These are phyloP conservation scores for Trachelus stipa DNA, from an alignment of 2,888 invertebrate genomes.

Conservation along the genomic window DNA sequence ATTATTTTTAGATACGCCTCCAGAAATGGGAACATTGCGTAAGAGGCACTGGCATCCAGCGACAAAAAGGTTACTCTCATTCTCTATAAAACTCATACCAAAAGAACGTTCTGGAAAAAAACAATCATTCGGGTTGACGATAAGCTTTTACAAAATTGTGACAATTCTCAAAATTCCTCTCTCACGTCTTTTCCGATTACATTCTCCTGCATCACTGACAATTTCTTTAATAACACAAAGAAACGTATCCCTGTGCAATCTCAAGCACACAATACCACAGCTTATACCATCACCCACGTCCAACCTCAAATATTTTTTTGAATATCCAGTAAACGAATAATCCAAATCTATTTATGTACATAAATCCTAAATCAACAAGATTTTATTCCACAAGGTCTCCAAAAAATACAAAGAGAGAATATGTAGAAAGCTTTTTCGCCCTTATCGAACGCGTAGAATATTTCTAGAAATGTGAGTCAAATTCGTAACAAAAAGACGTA, in stretches of 20 bases:
- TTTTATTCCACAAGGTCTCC: background rate
- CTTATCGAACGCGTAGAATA: background rate
- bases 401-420: background rate
- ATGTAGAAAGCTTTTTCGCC: background rate
- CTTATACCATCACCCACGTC: background rate
- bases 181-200: background rate
- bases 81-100: background rate
- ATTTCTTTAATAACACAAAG: background rate
- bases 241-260: background rate
- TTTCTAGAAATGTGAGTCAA: background rate
- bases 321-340: background rate
- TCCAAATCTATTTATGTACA: background rate
- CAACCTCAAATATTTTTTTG: background rate
- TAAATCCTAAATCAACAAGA: background rate
- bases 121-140: background rate
- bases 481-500: background rate
- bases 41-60: background rate
- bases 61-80: background rate
- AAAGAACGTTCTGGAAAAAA: background rate
- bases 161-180: background rate
- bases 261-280: background rate
- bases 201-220: background rate
- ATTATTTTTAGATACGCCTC: background rate
- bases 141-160: background rate
- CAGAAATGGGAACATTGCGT: background rate